Evolutionary conservation across 2,113 vertebrate species (phyloP).

Genomic region (Galbula dea): DNA sequence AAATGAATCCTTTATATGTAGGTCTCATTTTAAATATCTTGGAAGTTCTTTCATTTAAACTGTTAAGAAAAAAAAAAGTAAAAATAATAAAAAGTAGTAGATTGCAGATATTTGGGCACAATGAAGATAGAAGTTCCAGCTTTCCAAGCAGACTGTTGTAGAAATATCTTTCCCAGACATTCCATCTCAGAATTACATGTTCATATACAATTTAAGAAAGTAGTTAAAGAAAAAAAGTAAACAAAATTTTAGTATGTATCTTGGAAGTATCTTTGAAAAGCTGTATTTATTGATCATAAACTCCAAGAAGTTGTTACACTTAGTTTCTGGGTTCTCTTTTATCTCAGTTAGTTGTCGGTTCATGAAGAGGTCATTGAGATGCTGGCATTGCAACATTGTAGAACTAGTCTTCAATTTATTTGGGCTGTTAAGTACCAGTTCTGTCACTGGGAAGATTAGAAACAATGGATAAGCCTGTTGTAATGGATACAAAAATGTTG

Average conservation of each 20-base stretch:
- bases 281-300: not conserved
- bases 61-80: not conserved
- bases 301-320: not conserved
- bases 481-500: not conserved
- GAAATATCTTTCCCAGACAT: not conserved
- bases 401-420: not conserved
- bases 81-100: not conserved
- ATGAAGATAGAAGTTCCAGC: not conserved
- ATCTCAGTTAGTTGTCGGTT: not conserved
- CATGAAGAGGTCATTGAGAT: not conserved
- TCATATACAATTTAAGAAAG: not conserved
- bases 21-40: not conserved
- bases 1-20: not conserved
- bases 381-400: not conserved
- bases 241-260: not conserved
- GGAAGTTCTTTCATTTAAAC: not conserved
- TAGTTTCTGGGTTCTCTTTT: not conserved
- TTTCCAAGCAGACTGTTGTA: not conserved
- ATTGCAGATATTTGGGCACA: not conserved
- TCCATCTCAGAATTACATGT: not conserved
- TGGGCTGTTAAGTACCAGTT: not conserved
- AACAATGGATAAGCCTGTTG: accelerated
- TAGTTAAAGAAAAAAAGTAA: not conserved
- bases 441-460: not conserved
- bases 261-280: not conserved